These are phyloP conservation scores for Monoplex corrugatus DNA, from an alignment of 2,888 invertebrate genomes.

Conservation along the genomic window DNA sequence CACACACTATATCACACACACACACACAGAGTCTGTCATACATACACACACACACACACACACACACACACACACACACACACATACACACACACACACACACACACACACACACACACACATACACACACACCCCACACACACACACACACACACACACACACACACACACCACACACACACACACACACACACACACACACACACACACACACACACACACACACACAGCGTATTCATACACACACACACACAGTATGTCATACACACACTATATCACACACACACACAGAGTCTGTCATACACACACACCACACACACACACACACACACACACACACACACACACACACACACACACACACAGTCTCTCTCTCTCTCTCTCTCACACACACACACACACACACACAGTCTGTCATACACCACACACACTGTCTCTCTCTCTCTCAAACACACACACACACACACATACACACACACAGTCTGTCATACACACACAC, in stretches of 20 bases:
- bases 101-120: not conserved
- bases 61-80: conserved; percentile 27
- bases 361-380: not conserved
- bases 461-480: no score
- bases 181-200: not conserved
- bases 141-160: not conserved
- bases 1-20: not conserved
- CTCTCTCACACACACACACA: no score
- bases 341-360: no score
- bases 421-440: no score
- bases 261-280: not conserved
- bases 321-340: not conserved
- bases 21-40: not conserved
- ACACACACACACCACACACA: not conserved
- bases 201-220: not conserved
- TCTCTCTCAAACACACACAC: no score
- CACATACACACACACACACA: not conserved
- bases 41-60: not conserved
- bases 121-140: not conserved
- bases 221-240: not conserved
- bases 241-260: no score
- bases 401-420: no score
- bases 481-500: no score
- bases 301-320: not conserved
- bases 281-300: no score